Percentiles rank a stretch among this genome's conserved stretches.
Evolutionary conservation across 2,797 vertebrate species (phyloP).

Genomic region (Acridotheres tristis): DNA sequence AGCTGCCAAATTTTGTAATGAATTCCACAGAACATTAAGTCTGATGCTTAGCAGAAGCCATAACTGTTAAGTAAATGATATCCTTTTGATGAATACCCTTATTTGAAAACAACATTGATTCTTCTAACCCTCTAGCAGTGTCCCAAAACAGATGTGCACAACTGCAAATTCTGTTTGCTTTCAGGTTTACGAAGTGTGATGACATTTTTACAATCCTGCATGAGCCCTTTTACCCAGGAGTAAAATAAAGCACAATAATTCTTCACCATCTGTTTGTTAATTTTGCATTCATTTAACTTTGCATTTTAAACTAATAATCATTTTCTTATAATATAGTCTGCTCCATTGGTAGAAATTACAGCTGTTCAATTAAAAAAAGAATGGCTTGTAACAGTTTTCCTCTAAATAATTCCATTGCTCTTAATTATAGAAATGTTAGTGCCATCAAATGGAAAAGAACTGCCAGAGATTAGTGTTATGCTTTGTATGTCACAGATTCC

Average conservation of each 20-base stretch:
- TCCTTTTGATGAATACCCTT: constrained; percentile 73
- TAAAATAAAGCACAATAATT: constrained; percentile 72
- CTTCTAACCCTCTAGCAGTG: constrained; percentile 73
- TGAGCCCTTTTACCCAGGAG: constrained; percentile 66
- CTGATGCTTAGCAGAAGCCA: constrained; percentile 70
- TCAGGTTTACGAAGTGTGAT: constrained; percentile 77
- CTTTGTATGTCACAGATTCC: constrained; percentile 3
- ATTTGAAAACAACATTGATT: constrained; percentile 73
- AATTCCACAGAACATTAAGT: constrained; percentile 71
- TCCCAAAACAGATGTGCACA: constrained; percentile 77
- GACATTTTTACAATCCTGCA: constrained; percentile 76
- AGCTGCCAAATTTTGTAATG: constrained; percentile 69
- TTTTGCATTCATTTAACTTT: constrained; percentile 76
- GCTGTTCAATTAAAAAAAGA: constrained; percentile 63
- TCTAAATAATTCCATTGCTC: constrained; percentile 61
- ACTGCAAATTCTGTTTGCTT: constrained; percentile 75
- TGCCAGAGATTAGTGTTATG: background rate
- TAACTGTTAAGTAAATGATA: constrained; percentile 76
- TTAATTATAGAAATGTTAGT: constrained; percentile 64
- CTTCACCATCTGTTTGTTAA: constrained; percentile 78
- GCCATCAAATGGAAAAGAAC: constrained; percentile 16
- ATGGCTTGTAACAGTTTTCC: constrained; percentile 42
- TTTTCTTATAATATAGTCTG: constrained; percentile 69
- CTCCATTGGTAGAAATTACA: constrained; percentile 62
- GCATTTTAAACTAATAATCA: constrained; percentile 74